A percentile compares a stretch with the other conserved stretches of the same genome.
These are phyloP conservation scores for Diplosoma virens DNA, from an alignment of 23 tunicate species.

Conservation along the genomic window DNA sequence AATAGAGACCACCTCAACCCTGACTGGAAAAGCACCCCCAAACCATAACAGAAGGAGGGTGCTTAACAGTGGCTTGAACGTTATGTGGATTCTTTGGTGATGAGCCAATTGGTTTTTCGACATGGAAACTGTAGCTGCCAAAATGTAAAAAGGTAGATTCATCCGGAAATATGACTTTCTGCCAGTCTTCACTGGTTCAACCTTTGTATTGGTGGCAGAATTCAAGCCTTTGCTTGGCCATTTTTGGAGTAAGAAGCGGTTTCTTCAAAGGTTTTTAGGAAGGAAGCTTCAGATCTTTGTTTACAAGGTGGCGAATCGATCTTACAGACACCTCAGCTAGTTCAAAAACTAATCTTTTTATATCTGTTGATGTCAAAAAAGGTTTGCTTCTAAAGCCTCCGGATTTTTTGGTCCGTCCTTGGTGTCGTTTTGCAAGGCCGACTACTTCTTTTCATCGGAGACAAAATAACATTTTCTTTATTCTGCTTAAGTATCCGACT, in stretches of 20 bases:
- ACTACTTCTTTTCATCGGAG: slow-evolving; percentile 27
- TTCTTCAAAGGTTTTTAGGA: slow-evolving; percentile 21
- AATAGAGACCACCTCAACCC: no score
- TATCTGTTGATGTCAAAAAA: background rate
- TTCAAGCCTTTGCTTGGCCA: slow-evolving; percentile 22
- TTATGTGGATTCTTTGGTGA: slow-evolving; percentile 15
- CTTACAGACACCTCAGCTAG: slow-evolving; percentile 20
- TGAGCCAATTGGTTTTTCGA: slow-evolving; percentile 27
- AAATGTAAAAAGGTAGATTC: slow-evolving; percentile 13
- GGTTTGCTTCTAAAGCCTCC: slow-evolving; percentile 31
- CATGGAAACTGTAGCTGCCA: background rate
- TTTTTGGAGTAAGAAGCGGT: slow-evolving; percentile 6
- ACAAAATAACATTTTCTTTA: slow-evolving; percentile 9
- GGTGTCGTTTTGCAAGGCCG: slow-evolving; percentile 30
- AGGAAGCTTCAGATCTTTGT: slow-evolving; percentile 30
- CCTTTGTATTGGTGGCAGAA: slow-evolving; percentile 34
- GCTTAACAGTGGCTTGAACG: no score
- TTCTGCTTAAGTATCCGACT: slow-evolving; percentile 17
- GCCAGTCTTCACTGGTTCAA: slow-evolving; percentile 29
- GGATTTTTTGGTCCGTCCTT: slow-evolving; percentile 22
- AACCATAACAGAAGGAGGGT: no score
- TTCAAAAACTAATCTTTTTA: slow-evolving; percentile 26
- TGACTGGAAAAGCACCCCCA: no score
- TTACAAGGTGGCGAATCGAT: slow-evolving; percentile 30
- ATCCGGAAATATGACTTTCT: slow-evolving; percentile 17